Evolutionary conservation across 2,113 vertebrate species (phyloP).

Genomic region (Salvator merianae): DNA sequence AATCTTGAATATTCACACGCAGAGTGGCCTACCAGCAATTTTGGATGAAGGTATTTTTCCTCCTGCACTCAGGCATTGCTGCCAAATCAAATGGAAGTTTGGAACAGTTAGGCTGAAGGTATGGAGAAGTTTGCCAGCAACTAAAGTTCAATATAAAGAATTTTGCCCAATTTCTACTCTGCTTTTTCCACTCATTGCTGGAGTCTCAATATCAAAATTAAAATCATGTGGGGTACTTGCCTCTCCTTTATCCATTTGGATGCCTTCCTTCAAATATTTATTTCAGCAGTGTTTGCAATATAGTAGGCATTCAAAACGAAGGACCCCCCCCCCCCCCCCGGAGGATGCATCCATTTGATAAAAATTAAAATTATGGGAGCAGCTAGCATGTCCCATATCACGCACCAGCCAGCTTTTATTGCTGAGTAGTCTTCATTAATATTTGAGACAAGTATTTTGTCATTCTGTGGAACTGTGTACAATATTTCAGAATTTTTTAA

Average conservation of each 20-base stretch:
- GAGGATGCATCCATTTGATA: not conserved
- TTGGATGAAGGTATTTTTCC: not conserved
- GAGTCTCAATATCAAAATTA: not conserved
- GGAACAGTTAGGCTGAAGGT: not conserved
- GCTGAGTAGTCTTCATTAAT: slow-evolving; percentile 4
- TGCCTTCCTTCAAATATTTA: not conserved
- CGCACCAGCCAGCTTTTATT: slow-evolving; percentile 30
- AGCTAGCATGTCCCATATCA: slow-evolving; percentile 6
- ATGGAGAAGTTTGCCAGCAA: not conserved
- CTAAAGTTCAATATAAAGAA: not conserved
- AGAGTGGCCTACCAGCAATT: not conserved
- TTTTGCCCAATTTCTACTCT: not conserved
- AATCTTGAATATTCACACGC: not conserved
- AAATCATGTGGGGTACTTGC: not conserved
- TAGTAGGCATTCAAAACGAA: slow-evolving; percentile 1
- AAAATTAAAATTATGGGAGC: not conserved
- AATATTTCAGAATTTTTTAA: not conserved
- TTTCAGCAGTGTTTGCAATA: not conserved
- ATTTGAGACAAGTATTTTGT: not conserved
- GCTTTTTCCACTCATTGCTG: not conserved
- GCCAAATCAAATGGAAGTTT: not conserved
- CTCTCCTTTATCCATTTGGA: not conserved
- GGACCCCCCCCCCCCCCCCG: not conserved
- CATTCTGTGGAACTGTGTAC: not conserved
- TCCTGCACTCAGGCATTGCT: no score